Evolutionary conservation across 2,888 invertebrate genomes (phyloP).

Genomic region (Ophioninae sp.): DNA sequence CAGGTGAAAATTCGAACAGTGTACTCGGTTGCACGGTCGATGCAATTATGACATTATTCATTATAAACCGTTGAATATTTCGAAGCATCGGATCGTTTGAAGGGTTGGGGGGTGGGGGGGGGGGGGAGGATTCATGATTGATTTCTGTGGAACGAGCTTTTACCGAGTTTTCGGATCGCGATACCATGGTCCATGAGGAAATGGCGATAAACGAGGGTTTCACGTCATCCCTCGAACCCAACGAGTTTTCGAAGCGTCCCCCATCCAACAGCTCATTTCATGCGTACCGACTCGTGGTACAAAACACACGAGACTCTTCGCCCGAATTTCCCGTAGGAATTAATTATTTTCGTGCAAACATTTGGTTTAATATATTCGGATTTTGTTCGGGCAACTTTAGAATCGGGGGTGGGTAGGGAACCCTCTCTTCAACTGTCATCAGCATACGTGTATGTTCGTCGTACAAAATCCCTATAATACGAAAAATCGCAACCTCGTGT

Average conservation of each 20-base stretch:
- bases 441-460: slow-evolving; percentile 31
- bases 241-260: slow-evolving; percentile 25
- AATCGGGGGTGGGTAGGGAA: neutral
- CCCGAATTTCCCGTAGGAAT: slow-evolving; percentile 71
- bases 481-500: neutral
- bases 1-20: slow-evolving; percentile 42
- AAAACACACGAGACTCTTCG: slow-evolving; percentile 59
- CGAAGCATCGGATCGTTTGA: slow-evolving; percentile 64
- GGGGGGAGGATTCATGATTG: slow-evolving; percentile 65
- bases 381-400: slow-evolving; percentile 59
- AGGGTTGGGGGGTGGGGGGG: neutral
- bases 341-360: slow-evolving; percentile 78
- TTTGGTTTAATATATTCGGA: slow-evolving; percentile 77
- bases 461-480: slow-evolving; percentile 10
- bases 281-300: slow-evolving; percentile 30
- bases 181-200: slow-evolving; percentile 22
- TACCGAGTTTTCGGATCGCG: slow-evolving; percentile 17
- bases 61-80: slow-evolving; percentile 73
- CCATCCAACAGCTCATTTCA: slow-evolving; percentile 44
- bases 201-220: slow-evolving; percentile 35
- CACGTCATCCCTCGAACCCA: slow-evolving; percentile 40
- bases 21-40: slow-evolving; percentile 40
- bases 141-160: slow-evolving; percentile 68
- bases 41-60: slow-evolving; percentile 68
- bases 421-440: slow-evolving; percentile 36